Conservation (phyloP, 2,113 vertebrate genomes). For the Menura novaehollandiae region DNA sequence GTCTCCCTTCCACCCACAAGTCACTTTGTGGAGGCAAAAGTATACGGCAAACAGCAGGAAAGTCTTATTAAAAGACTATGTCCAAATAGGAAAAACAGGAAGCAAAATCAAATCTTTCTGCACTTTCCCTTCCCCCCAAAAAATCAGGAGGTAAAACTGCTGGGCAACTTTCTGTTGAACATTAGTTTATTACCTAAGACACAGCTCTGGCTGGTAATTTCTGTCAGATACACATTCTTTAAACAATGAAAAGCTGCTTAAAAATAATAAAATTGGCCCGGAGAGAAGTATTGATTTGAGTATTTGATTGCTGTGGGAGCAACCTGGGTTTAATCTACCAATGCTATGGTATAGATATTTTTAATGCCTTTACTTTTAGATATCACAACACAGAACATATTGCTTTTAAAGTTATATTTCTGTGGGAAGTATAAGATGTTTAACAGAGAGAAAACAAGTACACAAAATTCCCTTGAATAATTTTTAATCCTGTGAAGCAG, state of each 20-base stretch:
- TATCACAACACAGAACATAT: not conserved
- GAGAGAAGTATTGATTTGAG: not conserved
- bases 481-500: not conserved
- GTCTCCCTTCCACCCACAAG: not conserved
- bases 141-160: not conserved
- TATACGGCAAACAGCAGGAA: not conserved
- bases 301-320: not conserved
- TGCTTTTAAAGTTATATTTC: not conserved
- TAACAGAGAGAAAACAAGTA: not conserved
- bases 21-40: not conserved
- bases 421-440: not conserved
- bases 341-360: not conserved
- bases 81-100: not conserved
- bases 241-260: not conserved
- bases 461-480: not conserved
- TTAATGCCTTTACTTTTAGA: conserved; percentile 11
- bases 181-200: not conserved
- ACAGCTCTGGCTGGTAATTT: not conserved
- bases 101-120: not conserved
- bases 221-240: not conserved
- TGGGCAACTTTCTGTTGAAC: not conserved
- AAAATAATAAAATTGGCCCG: not conserved
- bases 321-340: not conserved
- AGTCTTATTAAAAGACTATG: not conserved
- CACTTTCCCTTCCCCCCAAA: not conserved